These are phyloP conservation scores for Tenthredo mesomela DNA, from an alignment of 2,888 invertebrate genomes.

Conservation along the genomic window DNA sequence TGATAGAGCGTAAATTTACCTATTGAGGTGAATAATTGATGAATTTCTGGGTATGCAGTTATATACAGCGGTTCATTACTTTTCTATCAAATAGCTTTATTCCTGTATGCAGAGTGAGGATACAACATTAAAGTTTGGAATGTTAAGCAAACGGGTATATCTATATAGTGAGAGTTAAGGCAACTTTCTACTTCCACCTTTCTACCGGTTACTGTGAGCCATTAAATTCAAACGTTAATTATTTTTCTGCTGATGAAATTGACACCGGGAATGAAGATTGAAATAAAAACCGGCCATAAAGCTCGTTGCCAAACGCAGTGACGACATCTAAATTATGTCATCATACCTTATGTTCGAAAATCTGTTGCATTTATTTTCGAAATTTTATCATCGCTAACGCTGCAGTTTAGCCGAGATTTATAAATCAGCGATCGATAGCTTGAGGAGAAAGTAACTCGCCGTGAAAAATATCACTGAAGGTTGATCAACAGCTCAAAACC, in stretches of 20 bases:
- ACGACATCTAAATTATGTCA: neutral
- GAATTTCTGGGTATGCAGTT: neutral
- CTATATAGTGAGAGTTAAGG: neutral
- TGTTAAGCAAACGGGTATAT: neutral
- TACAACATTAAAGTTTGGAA: neutral
- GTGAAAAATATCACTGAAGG: neutral
- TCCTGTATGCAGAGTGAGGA: neutral
- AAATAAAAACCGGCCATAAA: too few species aligned
- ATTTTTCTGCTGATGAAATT: neutral
- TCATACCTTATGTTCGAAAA: neutral
- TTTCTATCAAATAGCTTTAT: too few species aligned
- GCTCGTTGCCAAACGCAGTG: neutral
- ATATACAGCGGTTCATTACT: too few species aligned
- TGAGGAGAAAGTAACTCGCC: neutral
- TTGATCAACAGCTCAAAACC: neutral
- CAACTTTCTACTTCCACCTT: conserved; percentile 43
- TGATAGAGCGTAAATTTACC: neutral
- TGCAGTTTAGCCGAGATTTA: neutral
- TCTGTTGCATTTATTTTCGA: too few species aligned
- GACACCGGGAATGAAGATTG: neutral
- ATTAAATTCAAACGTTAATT: neutral
- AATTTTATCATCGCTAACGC: neutral
- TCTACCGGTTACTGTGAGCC: conserved; percentile 1
- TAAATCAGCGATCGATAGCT: neutral
- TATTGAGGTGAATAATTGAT: neutral